Conservation (phyloP, 2,797 vertebrate species). For the Buceros bicornis region DNA sequence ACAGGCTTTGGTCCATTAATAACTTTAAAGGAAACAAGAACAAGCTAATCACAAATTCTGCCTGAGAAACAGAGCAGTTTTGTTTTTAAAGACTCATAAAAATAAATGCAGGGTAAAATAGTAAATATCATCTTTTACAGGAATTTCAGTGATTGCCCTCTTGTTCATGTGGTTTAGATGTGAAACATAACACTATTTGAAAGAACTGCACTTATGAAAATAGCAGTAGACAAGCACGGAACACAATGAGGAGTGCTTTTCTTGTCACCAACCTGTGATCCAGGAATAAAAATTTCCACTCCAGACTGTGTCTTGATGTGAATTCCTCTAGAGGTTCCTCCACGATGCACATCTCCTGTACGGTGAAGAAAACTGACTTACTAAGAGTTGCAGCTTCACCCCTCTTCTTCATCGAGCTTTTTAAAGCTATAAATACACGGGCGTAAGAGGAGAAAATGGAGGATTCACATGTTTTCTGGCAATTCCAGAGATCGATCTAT, state of each 20-base stretch:
- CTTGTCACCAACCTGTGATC: constrained; percentile 84
- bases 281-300: constrained; percentile 88
- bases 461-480: not conserved
- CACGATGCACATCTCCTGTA: constrained; percentile 84
- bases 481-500: not conserved
- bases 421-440: not conserved
- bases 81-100: constrained; percentile 1
- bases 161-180: not conserved
- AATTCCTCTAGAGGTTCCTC: constrained; percentile 86
- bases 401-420: constrained; percentile 2
- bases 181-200: not conserved
- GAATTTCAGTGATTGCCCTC: not conserved
- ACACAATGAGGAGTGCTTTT: constrained; percentile 38
- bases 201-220: not conserved
- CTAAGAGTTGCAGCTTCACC: not conserved
- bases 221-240: not conserved
- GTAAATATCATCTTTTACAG: not conserved
- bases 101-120: not conserved
- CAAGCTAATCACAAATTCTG: not conserved
- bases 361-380: constrained; percentile 52
- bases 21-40: constrained; percentile 18
- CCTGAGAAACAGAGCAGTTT: not conserved
- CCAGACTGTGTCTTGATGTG: constrained; percentile 86
- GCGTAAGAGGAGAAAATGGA: not conserved
- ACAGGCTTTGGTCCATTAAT: not conserved